These are phyloP conservation scores for Cybosia mesomella DNA, from an alignment of 2,888 invertebrate species.

Conservation along the genomic window DNA sequence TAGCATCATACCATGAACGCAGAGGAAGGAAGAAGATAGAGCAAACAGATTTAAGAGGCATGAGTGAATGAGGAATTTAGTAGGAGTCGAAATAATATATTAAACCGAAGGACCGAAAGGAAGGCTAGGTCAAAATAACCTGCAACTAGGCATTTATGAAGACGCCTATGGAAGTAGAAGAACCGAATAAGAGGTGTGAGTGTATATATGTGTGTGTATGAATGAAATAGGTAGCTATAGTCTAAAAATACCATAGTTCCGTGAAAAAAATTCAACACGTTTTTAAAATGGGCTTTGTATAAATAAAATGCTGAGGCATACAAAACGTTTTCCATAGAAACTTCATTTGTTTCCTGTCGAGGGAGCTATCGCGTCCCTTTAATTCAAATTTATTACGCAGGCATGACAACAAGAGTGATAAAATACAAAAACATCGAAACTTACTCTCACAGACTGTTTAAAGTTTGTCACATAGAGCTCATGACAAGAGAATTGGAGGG, in stretches of 20 bases:
- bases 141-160: no score
- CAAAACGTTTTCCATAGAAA: constrained; percentile 22
- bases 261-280: not conserved
- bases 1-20: no score
- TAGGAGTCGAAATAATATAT: no score
- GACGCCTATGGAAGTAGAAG: no score
- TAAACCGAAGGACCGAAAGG: no score
- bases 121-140: no score
- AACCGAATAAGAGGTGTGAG: no score
- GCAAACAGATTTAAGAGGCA: no score
- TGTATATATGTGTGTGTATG: not conserved
- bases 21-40: no score
- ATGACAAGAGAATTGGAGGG: constrained; percentile 27
- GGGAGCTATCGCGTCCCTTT: constrained; percentile 14
- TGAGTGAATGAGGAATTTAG: no score
- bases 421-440: constrained; percentile 48
- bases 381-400: constrained; percentile 22
- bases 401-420: constrained; percentile 35
- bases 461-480: constrained; percentile 47
- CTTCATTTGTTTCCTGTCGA: constrained; percentile 24
- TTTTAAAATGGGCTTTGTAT: not conserved
- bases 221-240: not conserved
- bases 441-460: constrained; percentile 49
- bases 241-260: not conserved
- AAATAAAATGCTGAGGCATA: constrained; percentile 6